Base-by-base conservation (phyloP, 1,140 invertebrate species). In the Drosophila nigrodunni region DNA sequence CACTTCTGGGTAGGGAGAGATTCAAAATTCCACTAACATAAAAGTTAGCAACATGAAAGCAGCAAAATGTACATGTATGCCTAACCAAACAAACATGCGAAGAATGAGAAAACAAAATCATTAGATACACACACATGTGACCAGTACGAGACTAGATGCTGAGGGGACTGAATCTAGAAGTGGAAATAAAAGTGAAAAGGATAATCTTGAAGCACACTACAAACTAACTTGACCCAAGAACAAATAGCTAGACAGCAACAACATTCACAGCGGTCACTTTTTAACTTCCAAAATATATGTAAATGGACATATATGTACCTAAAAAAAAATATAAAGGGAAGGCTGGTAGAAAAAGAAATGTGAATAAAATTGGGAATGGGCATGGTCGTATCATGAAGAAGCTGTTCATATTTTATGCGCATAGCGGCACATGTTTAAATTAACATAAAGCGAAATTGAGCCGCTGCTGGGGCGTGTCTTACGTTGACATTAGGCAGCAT, bases 371-470 rank as follows among this genome's bases (percentile, higher is more conserved):
- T 41, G 67, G 54, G 30, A 39, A 43, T 46, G 13, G 35, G 11
- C 43, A 39, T 39, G 57, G 35, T 8, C 21, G 37, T 55, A 8
- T 13, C 61, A 67, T 30, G 64, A 54, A 50, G 50, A 60, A 58
- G 46, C 18, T 72, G 78, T 89, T 89, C 85, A 89, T 89, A 89
- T 89, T 89, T 89, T 89, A 89, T 89, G 85, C 85, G 85, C 85
- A 85, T 89, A 85, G 85, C 80, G 83, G 85, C 85, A 89, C 85
- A 89, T 89, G 85, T 89, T 89, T 89, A 89, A 89, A 89, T 89
- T 89, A 89, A 89, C 85, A 89, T 89, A 89, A 89, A 89, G 78
- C 80, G 80, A 89, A 89, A 89, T 89, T 89, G 85, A 89, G 85
- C 83, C 78, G 77, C 83, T 82, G 71, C 82, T 65, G 52, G 73